These are phyloP conservation scores for Drosophila malerkotliana DNA, from an alignment of 1,140 invertebrate genomes.

Conservation along the genomic window DNA sequence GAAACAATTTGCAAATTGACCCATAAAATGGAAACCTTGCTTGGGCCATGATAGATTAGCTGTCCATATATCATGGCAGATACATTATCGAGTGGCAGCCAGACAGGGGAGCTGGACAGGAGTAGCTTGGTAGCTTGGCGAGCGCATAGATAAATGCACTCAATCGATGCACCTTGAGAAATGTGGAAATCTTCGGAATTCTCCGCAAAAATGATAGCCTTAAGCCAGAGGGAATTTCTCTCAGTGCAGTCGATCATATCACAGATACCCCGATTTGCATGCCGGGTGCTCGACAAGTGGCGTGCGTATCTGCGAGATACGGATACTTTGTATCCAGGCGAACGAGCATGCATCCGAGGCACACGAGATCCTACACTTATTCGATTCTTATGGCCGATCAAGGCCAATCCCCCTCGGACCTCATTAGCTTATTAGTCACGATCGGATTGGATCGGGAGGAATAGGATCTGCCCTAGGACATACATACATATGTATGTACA, in stretches of 20 bases:
- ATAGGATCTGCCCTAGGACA: no score
- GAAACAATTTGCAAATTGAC: slow-evolving; percentile 65
- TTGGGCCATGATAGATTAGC: slow-evolving; percentile 53
- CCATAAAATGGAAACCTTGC: slow-evolving; percentile 56
- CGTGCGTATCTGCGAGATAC: slow-evolving; percentile 4
- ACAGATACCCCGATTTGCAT: slow-evolving; percentile 34
- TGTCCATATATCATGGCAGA: slow-evolving; percentile 52
- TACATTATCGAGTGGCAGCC: slow-evolving; percentile 40
- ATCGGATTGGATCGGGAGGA: slow-evolving; percentile 18
- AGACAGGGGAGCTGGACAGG: neutral
- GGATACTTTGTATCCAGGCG: slow-evolving; percentile 3
- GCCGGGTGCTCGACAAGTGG: slow-evolving; percentile 8
- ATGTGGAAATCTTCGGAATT: neutral
- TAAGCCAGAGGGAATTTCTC: neutral
- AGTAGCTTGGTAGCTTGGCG: slow-evolving; percentile 19
- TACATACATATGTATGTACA: no score
- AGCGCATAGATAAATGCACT: slow-evolving; percentile 36
- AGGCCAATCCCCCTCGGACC: slow-evolving; percentile 3
- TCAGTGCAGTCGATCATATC: neutral
- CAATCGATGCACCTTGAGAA: neutral
- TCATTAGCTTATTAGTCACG: slow-evolving; percentile 42
- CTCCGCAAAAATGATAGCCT: neutral
- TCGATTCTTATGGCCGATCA: neutral
- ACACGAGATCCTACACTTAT: no score
- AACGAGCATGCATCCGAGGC: slow-evolving; percentile 4